Evolutionary conservation across 2,113 vertebrate genomes (phyloP), one percentile per base, ranked within the genome.

Genomic region (Istiophorus platypterus): DNA sequence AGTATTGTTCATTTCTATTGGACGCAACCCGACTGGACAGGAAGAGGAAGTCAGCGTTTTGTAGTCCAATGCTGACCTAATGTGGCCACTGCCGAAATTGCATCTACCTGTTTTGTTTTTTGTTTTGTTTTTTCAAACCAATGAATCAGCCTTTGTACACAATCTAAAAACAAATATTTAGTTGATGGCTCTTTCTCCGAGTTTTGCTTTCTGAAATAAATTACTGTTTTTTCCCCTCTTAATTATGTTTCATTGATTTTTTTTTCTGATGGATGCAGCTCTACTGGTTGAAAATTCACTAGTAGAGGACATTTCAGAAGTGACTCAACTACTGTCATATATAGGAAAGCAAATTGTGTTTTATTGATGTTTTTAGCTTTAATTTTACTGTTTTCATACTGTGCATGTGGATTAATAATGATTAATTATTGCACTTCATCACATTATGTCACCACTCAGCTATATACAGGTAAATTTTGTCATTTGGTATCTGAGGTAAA

Each of bases 1-100:
- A 22, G 10, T 22, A 1, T 13, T 27, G 34, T 22, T 9, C 0
- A 45, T 45, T 15, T 61, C 14, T 45, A 4, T 24, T 26, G 22
- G 17, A 49, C 26, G 7, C 4, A 39, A 41, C 10, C n/a, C n/a
- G 34, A 42, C 41, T 26, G 22, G 3, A 13, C 51, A 39, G 14
- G 34, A 29, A 7, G 45, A 26, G 18, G 12, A 24, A 8, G 7
- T 3, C 7, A 17, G 22, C 4, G 6, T 61, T 31, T 1, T 59
- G 2, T 63, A 51, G 63, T 76, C 9, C 52, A 54, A 69, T 61
- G 69, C 81, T 80, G 89, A 11, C 81, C 42, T 42, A 0, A 1
- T 59, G 84, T 81, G 86, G 86, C 26, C 10, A 5, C 0, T 1
- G 11, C 18, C 17, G n/a, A 26, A 8, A 72, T 51, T 82, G 24